Conservation (phyloP, 2,113 vertebrate genomes). For the Dolichallabes microphthalmus region DNA sequence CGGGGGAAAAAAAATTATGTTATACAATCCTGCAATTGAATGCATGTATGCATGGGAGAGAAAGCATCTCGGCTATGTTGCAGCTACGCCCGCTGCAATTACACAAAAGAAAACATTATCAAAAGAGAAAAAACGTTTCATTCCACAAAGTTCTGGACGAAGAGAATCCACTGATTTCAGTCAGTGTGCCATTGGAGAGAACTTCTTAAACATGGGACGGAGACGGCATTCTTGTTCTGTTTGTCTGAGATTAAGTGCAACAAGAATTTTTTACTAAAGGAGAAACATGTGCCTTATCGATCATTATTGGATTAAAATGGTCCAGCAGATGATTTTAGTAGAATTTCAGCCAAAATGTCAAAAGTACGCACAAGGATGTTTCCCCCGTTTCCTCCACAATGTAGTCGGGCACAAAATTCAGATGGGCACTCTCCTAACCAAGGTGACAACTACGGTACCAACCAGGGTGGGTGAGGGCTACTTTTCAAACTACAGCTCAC, state of each 20-base stretch:
- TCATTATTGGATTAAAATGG: neutral
- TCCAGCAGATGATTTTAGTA: neutral
- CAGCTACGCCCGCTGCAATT: conserved; percentile 29
- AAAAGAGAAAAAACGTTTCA: conserved; percentile 26
- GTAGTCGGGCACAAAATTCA: too few species aligned
- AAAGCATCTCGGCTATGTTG: neutral
- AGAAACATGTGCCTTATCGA: neutral
- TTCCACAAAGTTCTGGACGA: neutral
- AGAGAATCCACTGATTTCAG: conserved; percentile 40
- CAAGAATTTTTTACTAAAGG: neutral
- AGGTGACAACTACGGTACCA: too few species aligned
- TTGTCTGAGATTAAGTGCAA: conserved; percentile 32
- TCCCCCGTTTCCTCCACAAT: too few species aligned
- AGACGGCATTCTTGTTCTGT: neutral
- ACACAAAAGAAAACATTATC: conserved; percentile 37
- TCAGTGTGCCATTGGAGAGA: neutral
- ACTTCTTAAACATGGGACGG: conserved; percentile 38
- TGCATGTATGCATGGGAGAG: neutral
- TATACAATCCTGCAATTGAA: neutral
- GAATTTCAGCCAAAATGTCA: neutral
- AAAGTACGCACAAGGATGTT: neutral
- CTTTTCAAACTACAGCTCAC: too few species aligned
- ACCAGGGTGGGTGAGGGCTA: too few species aligned
- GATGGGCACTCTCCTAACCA: too few species aligned
- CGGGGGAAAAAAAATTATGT: neutral